These are phyloP conservation scores for Branchipolynoe longqiensis DNA, from an alignment of 2,888 invertebrate species.

Conservation along the genomic window DNA sequence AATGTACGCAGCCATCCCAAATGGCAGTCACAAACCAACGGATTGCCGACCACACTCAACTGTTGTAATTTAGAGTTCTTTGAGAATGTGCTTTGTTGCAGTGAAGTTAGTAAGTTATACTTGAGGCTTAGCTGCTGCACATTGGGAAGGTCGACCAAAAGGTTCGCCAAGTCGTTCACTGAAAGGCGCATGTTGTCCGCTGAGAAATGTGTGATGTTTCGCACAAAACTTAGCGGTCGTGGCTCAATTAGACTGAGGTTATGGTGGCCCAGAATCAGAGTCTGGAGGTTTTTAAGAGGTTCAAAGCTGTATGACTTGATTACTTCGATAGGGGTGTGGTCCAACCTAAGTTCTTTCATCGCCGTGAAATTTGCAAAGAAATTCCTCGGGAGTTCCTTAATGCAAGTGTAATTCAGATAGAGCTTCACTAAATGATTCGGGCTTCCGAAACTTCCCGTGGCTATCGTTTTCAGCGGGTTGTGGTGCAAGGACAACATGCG, in stretches of 20 bases:
- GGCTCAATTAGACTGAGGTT: background rate
- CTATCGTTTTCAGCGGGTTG: background rate
- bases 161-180: background rate
- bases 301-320: background rate
- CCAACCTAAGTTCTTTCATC: background rate
- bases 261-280: constrained; percentile 8
- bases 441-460: background rate
- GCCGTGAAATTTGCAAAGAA: background rate
- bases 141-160: constrained; percentile 1
- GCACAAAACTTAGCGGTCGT: background rate
- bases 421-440: background rate
- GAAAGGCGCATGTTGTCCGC: constrained; percentile 43
- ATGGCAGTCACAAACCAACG: constrained; percentile 8
- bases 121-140: background rate
- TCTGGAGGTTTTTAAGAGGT: background rate
- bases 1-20: constrained; percentile 12
- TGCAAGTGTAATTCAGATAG: constrained; percentile 41
- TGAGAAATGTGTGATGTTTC: background rate
- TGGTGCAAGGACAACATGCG: constrained; percentile 14
- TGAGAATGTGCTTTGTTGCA: background rate
- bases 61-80: background rate
- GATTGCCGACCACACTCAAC: constrained; percentile 10
- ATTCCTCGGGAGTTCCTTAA: background rate
- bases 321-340: constrained; percentile 13
- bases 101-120: background rate